Evolutionary conservation across 2,113 vertebrate genomes (phyloP), one percentile per base, ranked within the genome.

Genomic region (Solenodon paradoxus): DNA sequence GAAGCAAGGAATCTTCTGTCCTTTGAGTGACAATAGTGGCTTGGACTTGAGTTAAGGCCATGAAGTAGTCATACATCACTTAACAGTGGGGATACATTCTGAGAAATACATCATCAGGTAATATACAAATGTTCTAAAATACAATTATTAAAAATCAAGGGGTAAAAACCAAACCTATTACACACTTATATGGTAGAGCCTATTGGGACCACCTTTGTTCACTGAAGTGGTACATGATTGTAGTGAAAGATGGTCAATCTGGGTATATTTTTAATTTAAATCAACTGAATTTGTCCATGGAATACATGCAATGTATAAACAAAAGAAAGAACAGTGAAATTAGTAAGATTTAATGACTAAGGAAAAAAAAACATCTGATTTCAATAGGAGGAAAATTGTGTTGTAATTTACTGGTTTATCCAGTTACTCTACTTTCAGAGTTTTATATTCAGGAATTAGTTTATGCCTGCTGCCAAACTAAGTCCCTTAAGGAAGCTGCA

Each of bases 401-500:
- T 81, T 78, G 5, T 40, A 16, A 49, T 38, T n/a, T 55, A 7
- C 47, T 8, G 17, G 57, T 53, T 95, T 53, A 16, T 61, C 6
- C 30, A 35, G 2, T 64, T 64, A 77, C 69, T 55, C 30, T 53
- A 20, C 85, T 81, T 92, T 85, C 35, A 9, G 66, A 53, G 51
- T 38, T 85, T 51, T 32, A 66, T 59, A 51, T 35, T 59, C 49
- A 90, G 57, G 78, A 45, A 38, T 32, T 84, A 26, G 30, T 66
- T 78, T 90, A 16, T 61, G 51, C 40, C 53, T 74, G 3, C 40
- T 87, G 80, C 83, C 74, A 93, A 55, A 35, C 68, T 55, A 61
- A 7, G 32, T 17, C 55, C 69, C 55, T 69, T 74, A n/a, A 53
- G 69, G 32, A 82, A 53, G 35, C 51, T 47, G 9, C 53, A 42